Evolutionary conservation across 2,797 vertebrate genomes (phyloP), one percentile per base, ranked within the genome.

Genomic region (Macroramphosus scolopax): DNA sequence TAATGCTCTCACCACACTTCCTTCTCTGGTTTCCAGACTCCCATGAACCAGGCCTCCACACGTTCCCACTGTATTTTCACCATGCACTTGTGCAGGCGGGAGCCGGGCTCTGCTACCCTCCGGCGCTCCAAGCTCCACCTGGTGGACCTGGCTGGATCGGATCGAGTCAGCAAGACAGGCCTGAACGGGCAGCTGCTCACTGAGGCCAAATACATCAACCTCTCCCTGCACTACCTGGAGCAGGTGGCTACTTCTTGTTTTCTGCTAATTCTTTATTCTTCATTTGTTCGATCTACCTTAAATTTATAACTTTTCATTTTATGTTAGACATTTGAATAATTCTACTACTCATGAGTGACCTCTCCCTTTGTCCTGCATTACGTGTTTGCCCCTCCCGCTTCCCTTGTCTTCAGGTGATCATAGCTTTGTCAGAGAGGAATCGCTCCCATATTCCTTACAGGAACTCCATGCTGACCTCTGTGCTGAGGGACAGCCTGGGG

Each of bases 41-140:
- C 96, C 5, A 93, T 93, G 92, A 99, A 99, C 75, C 91, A 96
- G 86, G 94, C 96, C 0, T 98, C 95, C 42, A 96, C 94, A 1
- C 92, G 97, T 8, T 99, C 97, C 38, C 96, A 98, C 81, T 99
- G 96, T 61, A 93, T 99, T 76, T 99, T 98, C 82, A 98, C 96
- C 0, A 72, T 98, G 76, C 93, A 99, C 65, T 57, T 99, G 71
- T 93, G 93, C 51, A 91, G 92, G 58, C 94, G 93, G 12, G 92
- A 96, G 41, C 92, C 92, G 0, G 95, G 95, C 35, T 96, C 94
- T 6, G 89, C 91, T 50, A 93, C 82, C 0, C 16, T 97, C 46
- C 84, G 80, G 1, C 91, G 72, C 5, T 96, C 97, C 60, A 99
- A 98, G 63, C 79, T 99, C 45, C 96, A 98, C 65, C 86, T 98